Conservation (phyloP, 1,140 invertebrate genomes). For the Onthophagus taurus region DNA sequence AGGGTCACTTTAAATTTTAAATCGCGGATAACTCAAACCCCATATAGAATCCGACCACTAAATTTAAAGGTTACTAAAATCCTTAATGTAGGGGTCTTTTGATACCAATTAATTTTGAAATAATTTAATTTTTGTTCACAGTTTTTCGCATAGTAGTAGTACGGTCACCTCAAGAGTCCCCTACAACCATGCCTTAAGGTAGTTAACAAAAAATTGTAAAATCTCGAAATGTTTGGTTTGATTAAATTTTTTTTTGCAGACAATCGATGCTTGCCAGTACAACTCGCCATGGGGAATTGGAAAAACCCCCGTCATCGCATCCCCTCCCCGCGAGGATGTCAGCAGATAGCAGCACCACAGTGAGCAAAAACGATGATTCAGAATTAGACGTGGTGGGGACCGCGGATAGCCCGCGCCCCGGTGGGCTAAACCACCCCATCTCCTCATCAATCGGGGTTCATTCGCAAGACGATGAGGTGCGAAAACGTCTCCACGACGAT, state of each 20-base stretch:
- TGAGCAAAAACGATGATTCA: slow-evolving; percentile 67
- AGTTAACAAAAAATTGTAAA: neutral
- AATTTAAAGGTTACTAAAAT: neutral
- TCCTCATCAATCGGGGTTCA: slow-evolving; percentile 30
- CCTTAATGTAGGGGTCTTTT: slow-evolving; percentile 3
- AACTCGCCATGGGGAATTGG: slow-evolving; percentile 46
- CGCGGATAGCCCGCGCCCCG: slow-evolving; percentile 54
- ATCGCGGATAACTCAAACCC: too few species aligned
- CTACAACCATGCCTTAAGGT: slow-evolving; percentile 9
- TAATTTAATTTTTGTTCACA: slow-evolving; percentile 12
- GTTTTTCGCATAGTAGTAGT: slow-evolving; percentile 10
- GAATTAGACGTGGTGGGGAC: slow-evolving; percentile 82
- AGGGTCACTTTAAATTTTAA: too few species aligned
- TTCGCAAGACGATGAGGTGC: slow-evolving; percentile 38
- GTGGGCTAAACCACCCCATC: too few species aligned
- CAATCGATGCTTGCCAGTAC: slow-evolving; percentile 75
- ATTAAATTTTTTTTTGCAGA: slow-evolving; percentile 49
- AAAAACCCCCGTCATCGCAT: slow-evolving; percentile 40
- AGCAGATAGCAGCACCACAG: slow-evolving; percentile 37
- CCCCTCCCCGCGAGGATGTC: slow-evolving; percentile 38
- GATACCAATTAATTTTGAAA: neutral
- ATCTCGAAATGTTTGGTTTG: neutral
- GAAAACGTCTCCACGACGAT: slow-evolving; percentile 48
- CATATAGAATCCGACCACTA: too few species aligned
- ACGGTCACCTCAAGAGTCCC: slow-evolving; percentile 7